Conservation (phyloP, 2,113 vertebrate species). For the Hemiprocne comata region DNA sequence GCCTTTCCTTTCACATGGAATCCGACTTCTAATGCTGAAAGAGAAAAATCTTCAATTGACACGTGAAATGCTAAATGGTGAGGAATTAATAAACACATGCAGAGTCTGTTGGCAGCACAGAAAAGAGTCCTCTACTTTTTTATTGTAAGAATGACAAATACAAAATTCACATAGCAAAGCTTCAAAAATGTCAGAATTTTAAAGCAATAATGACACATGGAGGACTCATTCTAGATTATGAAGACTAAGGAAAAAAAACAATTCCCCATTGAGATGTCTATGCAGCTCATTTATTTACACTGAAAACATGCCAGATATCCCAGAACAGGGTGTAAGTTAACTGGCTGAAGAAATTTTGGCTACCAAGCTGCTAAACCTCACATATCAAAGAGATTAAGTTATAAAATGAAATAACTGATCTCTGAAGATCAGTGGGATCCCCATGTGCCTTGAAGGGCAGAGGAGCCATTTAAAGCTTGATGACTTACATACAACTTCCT, state of each 20-base stretch:
- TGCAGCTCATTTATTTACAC: conserved; percentile 9
- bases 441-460: background rate
- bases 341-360: conserved; percentile 6
- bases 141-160: background rate
- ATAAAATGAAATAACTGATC: background rate
- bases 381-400: background rate
- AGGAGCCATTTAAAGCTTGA: background rate
- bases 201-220: background rate
- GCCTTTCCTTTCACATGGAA: background rate
- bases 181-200: background rate
- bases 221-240: background rate
- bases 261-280: background rate
- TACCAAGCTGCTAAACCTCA: background rate
- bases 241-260: background rate
- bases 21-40: background rate
- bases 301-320: background rate
- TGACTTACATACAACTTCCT: background rate
- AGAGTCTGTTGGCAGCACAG: background rate
- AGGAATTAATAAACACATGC: background rate
- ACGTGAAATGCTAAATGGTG: background rate
- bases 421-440: background rate
- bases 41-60: background rate
- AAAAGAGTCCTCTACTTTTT: background rate
- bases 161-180: background rate
- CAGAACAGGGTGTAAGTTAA: background rate